phyloP scores from a whole-genome alignment of 2,113 vertebrate genomes.

The Trichomycterus rosablanca region DNA sequence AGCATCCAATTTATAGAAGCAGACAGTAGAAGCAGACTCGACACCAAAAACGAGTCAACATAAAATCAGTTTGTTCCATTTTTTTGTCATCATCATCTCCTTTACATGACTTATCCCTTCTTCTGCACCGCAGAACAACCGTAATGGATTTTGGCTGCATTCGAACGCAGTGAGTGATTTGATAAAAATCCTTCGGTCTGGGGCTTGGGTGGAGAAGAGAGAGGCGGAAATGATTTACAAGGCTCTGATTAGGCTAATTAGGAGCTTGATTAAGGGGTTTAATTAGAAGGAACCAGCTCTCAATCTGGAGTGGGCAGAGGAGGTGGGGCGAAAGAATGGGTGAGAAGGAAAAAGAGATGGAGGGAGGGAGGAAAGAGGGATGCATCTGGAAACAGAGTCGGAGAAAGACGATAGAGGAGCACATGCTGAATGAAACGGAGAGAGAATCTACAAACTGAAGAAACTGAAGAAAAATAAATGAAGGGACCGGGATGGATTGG shows the following conservation, averaged over 20 bases:
- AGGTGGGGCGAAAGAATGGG: constrained; percentile 53
- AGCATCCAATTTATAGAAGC: too few relatives aligned
- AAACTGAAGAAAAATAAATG: neutral
- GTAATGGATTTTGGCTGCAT: constrained; percentile 29
- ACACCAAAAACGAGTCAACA: too few relatives aligned
- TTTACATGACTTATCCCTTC: constrained; percentile 44
- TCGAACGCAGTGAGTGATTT: constrained; percentile 59
- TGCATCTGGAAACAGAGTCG: neutral
- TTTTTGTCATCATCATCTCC: constrained; percentile 48
- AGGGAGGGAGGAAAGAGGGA: constrained; percentile 1
- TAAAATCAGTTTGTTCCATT: too few relatives aligned
- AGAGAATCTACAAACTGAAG: neutral
- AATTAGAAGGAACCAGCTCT: constrained; percentile 71
- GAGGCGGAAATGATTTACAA: constrained; percentile 66
- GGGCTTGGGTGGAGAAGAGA: constrained; percentile 56
- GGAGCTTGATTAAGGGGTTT: constrained; percentile 75
- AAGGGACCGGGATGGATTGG: neutral
- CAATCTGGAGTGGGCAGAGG: constrained; percentile 62
- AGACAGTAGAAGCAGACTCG: too few relatives aligned
- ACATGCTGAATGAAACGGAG: neutral
- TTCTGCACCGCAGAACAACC: constrained; percentile 19
- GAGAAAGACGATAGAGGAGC: constrained; percentile 11
- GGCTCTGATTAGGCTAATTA: constrained; percentile 76
- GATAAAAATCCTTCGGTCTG: constrained; percentile 59
- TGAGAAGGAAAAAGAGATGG: constrained; percentile 19